A percentile compares a stretch with the other conserved stretches of the same genome.
phyloP scores from a whole-genome alignment of 2,888 invertebrate genomes.

The Byasa hedistus region DNA sequence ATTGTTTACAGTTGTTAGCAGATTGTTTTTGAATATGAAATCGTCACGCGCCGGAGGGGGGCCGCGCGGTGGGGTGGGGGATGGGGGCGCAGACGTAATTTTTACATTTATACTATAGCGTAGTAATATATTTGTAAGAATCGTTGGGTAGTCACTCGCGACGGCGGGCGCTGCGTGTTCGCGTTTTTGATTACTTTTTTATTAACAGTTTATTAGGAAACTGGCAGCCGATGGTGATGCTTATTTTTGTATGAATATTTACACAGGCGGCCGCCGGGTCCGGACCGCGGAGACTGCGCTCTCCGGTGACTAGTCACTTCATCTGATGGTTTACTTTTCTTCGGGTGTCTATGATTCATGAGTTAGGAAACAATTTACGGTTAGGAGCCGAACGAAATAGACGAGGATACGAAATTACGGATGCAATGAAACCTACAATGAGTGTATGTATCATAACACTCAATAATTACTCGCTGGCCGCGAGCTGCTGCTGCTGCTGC shows the following conservation, averaged over 20 bases:
- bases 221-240: not conserved
- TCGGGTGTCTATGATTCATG: too few species aligned
- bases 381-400: too few species aligned
- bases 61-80: not conserved
- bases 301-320: too few species aligned
- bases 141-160: not conserved
- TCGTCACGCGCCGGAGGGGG: not conserved
- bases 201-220: slow-evolving; percentile 2
- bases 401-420: too few species aligned
- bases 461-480: too few species aligned
- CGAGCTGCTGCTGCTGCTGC: too few species aligned
- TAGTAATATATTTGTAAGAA: not conserved
- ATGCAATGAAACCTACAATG: too few species aligned
- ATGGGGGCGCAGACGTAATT: not conserved
- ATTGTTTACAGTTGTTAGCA: not conserved
- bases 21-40: not conserved
- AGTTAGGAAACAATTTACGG: too few species aligned
- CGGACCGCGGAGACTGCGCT: too few species aligned
- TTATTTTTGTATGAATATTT: slow-evolving; percentile 27
- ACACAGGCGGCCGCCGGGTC: not conserved
- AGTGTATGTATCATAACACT: too few species aligned
- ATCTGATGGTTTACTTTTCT: too few species aligned
- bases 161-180: not conserved
- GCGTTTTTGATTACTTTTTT: slow-evolving; percentile 6
- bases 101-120: too few species aligned